phyloP scores from a whole-genome alignment of 2,888 invertebrate species.

The Fabriciana adippe region DNA sequence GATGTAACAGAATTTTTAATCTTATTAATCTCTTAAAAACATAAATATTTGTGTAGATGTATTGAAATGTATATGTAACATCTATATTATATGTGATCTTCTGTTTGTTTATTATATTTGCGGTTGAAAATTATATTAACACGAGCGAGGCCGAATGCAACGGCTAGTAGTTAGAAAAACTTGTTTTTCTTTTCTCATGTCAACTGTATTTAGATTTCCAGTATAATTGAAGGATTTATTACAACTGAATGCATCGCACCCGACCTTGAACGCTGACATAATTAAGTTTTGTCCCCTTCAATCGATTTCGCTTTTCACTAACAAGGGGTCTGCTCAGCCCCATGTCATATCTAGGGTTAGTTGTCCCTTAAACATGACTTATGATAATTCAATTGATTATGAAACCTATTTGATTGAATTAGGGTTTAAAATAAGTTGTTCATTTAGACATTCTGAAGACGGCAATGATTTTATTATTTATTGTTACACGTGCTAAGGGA shows the following conservation, averaged over 20 bases:
- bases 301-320: conserved; percentile 68
- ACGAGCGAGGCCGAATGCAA: no score
- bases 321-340: conserved; percentile 58
- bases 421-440: not conserved
- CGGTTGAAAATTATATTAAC: no score
- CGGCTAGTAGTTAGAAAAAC: no score
- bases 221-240: conserved; percentile 30
- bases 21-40: no score
- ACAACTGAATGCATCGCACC: conserved; percentile 42
- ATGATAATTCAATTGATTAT: conserved; percentile 21
- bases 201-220: conserved; percentile 23
- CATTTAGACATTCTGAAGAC: not conserved
- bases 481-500: conserved; percentile 12
- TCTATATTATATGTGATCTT: no score
- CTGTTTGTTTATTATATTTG: no score
- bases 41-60: no score
- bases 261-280: conserved; percentile 74
- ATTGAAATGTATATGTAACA: no score
- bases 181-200: not conserved
- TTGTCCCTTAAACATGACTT: conserved; percentile 33
- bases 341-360: conserved; percentile 53
- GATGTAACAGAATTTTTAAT: no score
- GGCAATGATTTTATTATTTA: conserved; percentile 16
- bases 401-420: conserved; percentile 3
- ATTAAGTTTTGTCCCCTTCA: conserved; percentile 65